These are phyloP conservation scores for Ophion costatus DNA, from an alignment of 2,888 invertebrate genomes.

Conservation along the genomic window DNA sequence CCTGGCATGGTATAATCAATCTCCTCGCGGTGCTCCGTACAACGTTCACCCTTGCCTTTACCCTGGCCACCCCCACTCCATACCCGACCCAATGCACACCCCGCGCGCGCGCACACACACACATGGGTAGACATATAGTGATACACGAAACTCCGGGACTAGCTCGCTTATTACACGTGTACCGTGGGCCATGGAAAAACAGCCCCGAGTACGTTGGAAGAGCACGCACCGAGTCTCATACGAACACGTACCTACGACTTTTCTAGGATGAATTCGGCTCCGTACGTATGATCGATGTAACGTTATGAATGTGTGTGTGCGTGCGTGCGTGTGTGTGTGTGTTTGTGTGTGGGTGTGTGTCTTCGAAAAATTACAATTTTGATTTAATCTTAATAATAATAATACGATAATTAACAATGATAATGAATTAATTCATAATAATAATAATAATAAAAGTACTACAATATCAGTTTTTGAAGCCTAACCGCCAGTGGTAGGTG, in stretches of 20 bases:
- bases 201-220: constrained; percentile 57
- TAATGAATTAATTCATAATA: too few relatives aligned
- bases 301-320: not conserved
- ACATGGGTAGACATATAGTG: constrained; percentile 4
- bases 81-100: constrained; percentile 13
- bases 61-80: constrained; percentile 65
- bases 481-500: too few relatives aligned
- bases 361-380: not conserved
- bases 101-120: constrained; percentile 44
- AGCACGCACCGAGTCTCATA: constrained; percentile 57
- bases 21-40: constrained; percentile 76
- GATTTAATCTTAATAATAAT: too few relatives aligned
- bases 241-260: constrained; percentile 5
- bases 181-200: constrained; percentile 45
- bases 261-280: not conserved
- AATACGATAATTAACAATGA: too few relatives aligned
- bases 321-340: too few relatives aligned
- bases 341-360: too few relatives aligned
- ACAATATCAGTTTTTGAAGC: too few relatives aligned
- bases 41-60: constrained; percentile 49
- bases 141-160: not conserved
- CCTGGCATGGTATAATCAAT: constrained; percentile 82
- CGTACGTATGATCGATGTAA: constrained; percentile 32
- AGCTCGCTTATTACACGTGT: constrained; percentile 42
- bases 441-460: too few relatives aligned